These are phyloP conservation scores for Caenorhabditis brenneri DNA, from an alignment of 1,140 invertebrate species.

Conservation along the genomic window DNA sequence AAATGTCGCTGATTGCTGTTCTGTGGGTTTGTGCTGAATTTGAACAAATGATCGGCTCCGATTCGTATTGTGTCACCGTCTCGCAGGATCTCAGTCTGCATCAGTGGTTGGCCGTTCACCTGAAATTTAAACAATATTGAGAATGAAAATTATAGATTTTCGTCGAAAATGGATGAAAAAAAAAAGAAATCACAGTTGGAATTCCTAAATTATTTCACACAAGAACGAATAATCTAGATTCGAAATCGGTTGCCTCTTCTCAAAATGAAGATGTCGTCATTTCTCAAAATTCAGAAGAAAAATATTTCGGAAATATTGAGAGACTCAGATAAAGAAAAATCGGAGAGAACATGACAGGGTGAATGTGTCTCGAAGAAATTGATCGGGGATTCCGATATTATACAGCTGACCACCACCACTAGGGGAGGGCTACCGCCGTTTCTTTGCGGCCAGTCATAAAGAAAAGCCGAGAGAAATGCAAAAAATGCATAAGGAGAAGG, in stretches of 20 bases:
- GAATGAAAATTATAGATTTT: background rate
- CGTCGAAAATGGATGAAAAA: background rate
- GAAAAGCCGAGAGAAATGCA: background rate
- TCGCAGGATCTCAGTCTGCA: slow-evolving; percentile 48
- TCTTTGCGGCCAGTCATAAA: slow-evolving; percentile 4
- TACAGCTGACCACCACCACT: slow-evolving; percentile 1
- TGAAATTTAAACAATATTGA: background rate
- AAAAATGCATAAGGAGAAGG: background rate
- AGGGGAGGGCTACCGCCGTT: background rate
- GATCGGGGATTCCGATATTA: slow-evolving; percentile 31
- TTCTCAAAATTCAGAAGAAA: background rate
- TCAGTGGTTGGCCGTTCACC: slow-evolving; percentile 42
- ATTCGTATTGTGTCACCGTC: slow-evolving; percentile 42
- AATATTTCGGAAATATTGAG: background rate
- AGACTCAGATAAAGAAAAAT: background rate
- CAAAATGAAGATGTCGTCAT: slow-evolving; percentile 25
- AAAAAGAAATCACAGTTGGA: background rate
- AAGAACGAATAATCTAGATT: background rate
- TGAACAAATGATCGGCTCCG: slow-evolving; percentile 35
- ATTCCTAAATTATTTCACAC: background rate
- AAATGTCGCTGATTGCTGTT: background rate
- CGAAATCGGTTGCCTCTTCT: background rate
- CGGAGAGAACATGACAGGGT: background rate
- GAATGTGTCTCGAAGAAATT: background rate
- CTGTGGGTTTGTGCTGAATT: background rate